These are phyloP conservation scores for Tipula unca DNA, from an alignment of 2,888 invertebrate species.

Conservation along the genomic window DNA sequence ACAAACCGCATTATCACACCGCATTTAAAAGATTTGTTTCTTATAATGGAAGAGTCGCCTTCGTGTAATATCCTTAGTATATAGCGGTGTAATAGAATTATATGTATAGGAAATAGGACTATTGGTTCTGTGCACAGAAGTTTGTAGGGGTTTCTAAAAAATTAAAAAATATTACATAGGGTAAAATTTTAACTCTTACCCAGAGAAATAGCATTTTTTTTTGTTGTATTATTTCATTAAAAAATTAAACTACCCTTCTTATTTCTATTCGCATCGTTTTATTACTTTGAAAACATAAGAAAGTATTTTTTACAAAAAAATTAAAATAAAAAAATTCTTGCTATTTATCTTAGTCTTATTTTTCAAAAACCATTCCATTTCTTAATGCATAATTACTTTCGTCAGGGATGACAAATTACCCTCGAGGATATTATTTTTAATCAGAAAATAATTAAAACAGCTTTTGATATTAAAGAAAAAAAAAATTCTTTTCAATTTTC, in stretches of 20 bases:
- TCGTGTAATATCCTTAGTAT: not conserved
- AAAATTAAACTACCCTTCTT: slow-evolving; percentile 16
- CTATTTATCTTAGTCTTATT: slow-evolving; percentile 16
- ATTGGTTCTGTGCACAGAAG: not conserved
- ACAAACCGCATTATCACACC: not conserved
- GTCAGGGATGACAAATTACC: slow-evolving; percentile 21
- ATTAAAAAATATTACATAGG: not conserved
- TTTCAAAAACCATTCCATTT: not conserved
- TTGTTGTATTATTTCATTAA: not conserved
- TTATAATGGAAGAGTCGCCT: not conserved
- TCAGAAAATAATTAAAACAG: slow-evolving; percentile 18
- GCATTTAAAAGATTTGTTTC: slow-evolving; percentile 1
- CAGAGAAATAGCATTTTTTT: not conserved
- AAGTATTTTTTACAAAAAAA: not conserved
- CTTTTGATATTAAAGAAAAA: not conserved
- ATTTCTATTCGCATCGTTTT: not conserved
- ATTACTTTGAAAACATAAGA: not conserved
- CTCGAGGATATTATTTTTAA: slow-evolving; percentile 19
- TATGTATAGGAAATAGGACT: no score
- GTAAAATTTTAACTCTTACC: not conserved
- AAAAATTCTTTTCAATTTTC: slow-evolving; percentile 1
- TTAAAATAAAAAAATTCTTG: not conserved
- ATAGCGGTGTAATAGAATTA: not conserved
- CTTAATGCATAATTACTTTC: slow-evolving; percentile 20
- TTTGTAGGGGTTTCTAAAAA: not conserved